phyloP scores from a whole-genome alignment of 2,888 invertebrate genomes.

The Caradrina clavipalpis region DNA sequence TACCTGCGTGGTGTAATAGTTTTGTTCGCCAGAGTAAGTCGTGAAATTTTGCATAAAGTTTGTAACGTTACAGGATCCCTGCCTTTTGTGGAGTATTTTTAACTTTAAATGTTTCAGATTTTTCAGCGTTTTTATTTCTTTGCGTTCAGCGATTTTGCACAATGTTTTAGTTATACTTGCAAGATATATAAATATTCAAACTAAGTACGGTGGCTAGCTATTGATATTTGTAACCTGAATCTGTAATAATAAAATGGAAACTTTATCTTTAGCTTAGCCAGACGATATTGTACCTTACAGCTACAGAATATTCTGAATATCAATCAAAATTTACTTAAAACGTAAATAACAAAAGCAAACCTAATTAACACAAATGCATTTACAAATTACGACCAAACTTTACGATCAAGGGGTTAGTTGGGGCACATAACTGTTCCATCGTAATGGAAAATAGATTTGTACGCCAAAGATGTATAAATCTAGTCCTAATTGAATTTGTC shows the following conservation, averaged over 20 bases:
- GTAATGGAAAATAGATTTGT: constrained; percentile 74
- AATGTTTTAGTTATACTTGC: constrained; percentile 20
- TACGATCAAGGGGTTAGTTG: constrained; percentile 73
- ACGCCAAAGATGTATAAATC: constrained; percentile 84
- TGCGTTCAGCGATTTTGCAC: constrained; percentile 16
- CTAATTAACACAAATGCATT: constrained; percentile 75
- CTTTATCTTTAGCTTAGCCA: constrained; percentile 2
- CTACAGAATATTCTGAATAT: background rate
- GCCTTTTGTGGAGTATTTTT: constrained; percentile 60
- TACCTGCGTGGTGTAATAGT: constrained; percentile 55
- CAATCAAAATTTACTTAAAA: constrained; percentile 10
- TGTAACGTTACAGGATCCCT: constrained; percentile 58
- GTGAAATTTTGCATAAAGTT: constrained; percentile 69
- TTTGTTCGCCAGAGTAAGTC: constrained; percentile 51
- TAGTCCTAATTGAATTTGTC: constrained; percentile 88
- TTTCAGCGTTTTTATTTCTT: constrained; percentile 38
- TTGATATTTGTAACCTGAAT: background rate
- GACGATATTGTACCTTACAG: background rate
- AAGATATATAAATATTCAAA: constrained; percentile 32
- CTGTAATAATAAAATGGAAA: background rate
- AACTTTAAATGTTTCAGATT: constrained; percentile 48
- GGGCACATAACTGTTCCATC: constrained; percentile 61
- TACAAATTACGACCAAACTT: constrained; percentile 78
- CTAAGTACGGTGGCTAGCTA: constrained; percentile 8
- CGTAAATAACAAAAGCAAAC: constrained; percentile 64